Percentiles rank a stretch among this genome's conserved stretches.
phyloP scores from a whole-genome alignment of 2,888 invertebrate genomes.

The Quadriops clusia region DNA sequence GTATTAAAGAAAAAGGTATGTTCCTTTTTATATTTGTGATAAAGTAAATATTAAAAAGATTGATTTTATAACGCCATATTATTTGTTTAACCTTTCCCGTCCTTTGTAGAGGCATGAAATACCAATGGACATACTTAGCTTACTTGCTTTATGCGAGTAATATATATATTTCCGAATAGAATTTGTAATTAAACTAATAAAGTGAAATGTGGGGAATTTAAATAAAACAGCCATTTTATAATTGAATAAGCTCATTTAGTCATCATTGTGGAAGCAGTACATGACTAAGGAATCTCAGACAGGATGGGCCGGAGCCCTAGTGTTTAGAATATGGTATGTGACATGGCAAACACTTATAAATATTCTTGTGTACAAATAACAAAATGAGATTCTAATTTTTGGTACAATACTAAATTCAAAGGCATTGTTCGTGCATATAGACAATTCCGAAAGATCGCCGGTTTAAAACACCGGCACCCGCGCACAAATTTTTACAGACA shows the following conservation, averaged over 20 bases:
- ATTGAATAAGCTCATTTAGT: conserved; percentile 36
- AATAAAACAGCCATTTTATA: conserved; percentile 15
- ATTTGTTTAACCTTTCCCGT: too few relatives aligned
- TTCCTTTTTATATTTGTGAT: too few relatives aligned
- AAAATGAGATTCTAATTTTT: conserved; percentile 18
- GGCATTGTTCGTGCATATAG: conserved; percentile 17
- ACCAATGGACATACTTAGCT: too few relatives aligned
- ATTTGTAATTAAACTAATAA: too few relatives aligned
- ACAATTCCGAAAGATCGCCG: conserved; percentile 8
- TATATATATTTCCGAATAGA: too few relatives aligned
- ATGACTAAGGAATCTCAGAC: conserved; percentile 31
- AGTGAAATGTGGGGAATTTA: too few relatives aligned
- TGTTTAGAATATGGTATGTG: conserved; percentile 31
- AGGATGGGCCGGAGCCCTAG: conserved; percentile 21
- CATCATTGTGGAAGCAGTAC: conserved; percentile 35
- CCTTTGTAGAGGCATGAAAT: too few relatives aligned
- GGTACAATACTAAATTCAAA: conserved; percentile 18
- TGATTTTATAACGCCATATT: too few relatives aligned
- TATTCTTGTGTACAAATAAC: conserved; percentile 23
- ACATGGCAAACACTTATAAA: conserved; percentile 27
- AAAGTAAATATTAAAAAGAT: too few relatives aligned
- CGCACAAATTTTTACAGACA: conserved; percentile 1
- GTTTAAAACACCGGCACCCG: conserved; percentile 1
- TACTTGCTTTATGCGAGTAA: too few relatives aligned
- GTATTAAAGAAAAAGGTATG: too few relatives aligned